Percentiles rank a stretch among this genome's conserved stretches.
Conservation (phyloP, 2,797 vertebrate species). For the Anguilla obscura region DNA sequence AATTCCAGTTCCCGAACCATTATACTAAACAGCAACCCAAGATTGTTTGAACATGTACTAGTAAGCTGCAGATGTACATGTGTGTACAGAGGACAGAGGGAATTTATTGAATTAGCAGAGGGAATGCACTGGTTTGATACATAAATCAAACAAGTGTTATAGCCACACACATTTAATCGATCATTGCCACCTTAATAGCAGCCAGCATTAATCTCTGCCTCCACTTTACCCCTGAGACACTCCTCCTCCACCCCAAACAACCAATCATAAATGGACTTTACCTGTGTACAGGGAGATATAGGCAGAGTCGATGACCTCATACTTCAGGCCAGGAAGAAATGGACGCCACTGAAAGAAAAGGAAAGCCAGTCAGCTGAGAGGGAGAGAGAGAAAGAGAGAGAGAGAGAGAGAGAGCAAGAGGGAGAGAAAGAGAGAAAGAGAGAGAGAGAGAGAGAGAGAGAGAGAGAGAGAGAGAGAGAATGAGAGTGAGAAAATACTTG, state of each 20-base stretch:
- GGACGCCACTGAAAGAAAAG: slow-evolving; percentile 76
- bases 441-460: neutral
- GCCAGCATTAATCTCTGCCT: neutral
- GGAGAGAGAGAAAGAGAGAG: neutral
- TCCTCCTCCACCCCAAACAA: neutral
- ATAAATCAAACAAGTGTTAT: neutral
- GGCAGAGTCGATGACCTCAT: slow-evolving; percentile 77
- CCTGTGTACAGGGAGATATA: slow-evolving; percentile 84
- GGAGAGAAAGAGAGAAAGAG: neutral
- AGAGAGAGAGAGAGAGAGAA: neutral
- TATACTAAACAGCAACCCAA: too few species aligned
- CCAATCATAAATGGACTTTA: slow-evolving; percentile 47
- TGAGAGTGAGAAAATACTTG: neutral
- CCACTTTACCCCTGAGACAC: neutral
- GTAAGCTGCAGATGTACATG: neutral
- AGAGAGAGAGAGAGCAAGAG: neutral
- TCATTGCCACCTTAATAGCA: neutral
- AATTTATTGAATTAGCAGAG: neutral
- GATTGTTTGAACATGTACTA: neutral
- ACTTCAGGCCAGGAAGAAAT: slow-evolving; percentile 81
- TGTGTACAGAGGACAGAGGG: neutral
- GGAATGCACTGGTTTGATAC: neutral
- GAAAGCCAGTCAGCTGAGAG: slow-evolving; percentile 20
- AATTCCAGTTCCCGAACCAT: neutral
- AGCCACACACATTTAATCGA: neutral